These are phyloP conservation scores for Parotia lawesii DNA, from an alignment of 2,113 vertebrate species.

Conservation along the genomic window DNA sequence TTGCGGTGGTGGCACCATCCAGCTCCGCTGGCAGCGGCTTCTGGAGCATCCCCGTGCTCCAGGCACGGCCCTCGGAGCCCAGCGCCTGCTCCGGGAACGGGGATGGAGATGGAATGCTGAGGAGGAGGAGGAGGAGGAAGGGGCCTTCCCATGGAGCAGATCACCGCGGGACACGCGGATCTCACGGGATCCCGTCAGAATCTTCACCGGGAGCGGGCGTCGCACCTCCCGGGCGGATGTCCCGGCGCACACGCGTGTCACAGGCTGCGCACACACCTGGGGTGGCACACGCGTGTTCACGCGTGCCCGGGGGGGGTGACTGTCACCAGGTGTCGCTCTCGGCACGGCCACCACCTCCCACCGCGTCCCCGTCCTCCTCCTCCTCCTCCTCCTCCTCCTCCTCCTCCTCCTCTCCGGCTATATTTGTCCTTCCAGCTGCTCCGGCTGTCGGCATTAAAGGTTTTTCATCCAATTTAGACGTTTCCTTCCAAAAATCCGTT, in stretches of 20 bases:
- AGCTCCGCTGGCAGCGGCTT: accelerated
- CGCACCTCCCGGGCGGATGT: not conserved
- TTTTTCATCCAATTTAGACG: not conserved
- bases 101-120: not conserved
- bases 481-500: conserved; percentile 24
- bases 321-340: conserved; percentile 43
- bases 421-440: conserved; percentile 49
- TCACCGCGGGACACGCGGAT: not conserved
- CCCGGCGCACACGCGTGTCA: not conserved
- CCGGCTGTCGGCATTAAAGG: not conserved
- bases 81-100: not conserved
- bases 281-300: not conserved
- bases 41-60: not conserved
- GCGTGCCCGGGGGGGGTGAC: not conserved
- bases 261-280: not conserved
- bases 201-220: not conserved
- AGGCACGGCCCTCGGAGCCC: not conserved
- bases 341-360: conserved; percentile 13
- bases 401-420: not conserved
- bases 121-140: not conserved
- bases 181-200: not conserved
- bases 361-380: not conserved
- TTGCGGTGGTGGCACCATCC: accelerated
- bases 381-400: not conserved
- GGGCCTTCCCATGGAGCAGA: accelerated